These are phyloP conservation scores for Hemicentrotus pulcherrimus DNA, from an alignment of 35 echinoderm and acorn worm genomes.

Conservation along the genomic window DNA sequence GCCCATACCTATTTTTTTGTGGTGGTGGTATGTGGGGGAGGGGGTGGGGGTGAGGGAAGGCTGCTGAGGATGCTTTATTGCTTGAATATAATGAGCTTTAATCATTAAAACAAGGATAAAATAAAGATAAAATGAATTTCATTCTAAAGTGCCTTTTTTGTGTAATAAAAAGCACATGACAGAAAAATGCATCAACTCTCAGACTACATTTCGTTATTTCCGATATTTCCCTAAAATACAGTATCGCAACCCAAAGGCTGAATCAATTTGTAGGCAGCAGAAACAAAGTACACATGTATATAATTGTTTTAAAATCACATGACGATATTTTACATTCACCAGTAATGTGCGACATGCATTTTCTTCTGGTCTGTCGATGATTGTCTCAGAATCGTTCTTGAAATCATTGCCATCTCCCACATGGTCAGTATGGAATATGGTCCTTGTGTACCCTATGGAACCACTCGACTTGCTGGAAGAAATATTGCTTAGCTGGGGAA, in stretches of 20 bases:
- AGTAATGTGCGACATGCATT: slow-evolving; percentile 10
- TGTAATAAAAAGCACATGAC: not conserved
- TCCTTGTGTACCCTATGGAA: slow-evolving; percentile 9
- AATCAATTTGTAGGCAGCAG: not conserved
- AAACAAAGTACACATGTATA: not conserved
- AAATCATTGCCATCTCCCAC: slow-evolving; percentile 12
- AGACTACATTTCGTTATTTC: not conserved
- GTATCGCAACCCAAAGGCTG: not conserved
- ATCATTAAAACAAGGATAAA: too few species aligned
- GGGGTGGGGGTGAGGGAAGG: too few species aligned
- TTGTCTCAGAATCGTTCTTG: not conserved
- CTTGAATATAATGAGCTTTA: too few species aligned
- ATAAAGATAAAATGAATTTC: too few species aligned
- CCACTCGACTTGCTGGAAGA: not conserved
- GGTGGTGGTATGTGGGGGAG: too few species aligned
- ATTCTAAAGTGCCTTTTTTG: not conserved
- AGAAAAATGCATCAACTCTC: not conserved
- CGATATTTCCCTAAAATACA: not conserved
- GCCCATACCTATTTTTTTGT: too few species aligned
- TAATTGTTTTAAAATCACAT: not conserved
- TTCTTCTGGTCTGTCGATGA: not conserved
- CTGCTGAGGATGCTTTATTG: too few species aligned
- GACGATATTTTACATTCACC: not conserved
- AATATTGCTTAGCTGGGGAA: slow-evolving; percentile 27
- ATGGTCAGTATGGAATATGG: slow-evolving; percentile 32